Evolutionary conservation across 2,888 invertebrate species (phyloP).

Genomic region (Dorcus hopei): DNA sequence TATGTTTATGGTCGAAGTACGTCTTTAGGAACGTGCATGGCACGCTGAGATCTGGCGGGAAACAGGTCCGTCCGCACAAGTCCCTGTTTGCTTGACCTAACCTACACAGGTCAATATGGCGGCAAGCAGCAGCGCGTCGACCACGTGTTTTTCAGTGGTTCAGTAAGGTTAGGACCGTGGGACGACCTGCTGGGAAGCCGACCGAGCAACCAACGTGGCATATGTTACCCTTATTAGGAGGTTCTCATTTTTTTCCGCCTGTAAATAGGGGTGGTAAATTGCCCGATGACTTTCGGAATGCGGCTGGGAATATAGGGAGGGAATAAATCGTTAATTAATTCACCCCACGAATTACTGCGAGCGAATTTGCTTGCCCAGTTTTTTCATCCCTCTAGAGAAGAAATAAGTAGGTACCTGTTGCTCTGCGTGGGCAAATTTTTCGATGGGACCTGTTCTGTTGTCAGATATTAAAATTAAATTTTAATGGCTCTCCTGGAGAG

Average conservation of each 20-base stretch:
- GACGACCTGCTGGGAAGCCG: conserved; percentile 13
- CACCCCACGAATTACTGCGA: not conserved
- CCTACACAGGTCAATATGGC: conserved; percentile 11
- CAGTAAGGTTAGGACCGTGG: conserved; percentile 34
- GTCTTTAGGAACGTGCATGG: conserved; percentile 12
- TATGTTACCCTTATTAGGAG: conserved; percentile 5
- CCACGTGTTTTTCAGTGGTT: conserved; percentile 27
- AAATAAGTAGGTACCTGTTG: not conserved
- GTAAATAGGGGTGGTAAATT: conserved; percentile 1
- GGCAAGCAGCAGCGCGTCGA: conserved; percentile 20
- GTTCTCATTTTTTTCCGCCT: not conserved
- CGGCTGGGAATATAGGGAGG: not conserved
- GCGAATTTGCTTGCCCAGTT: not conserved
- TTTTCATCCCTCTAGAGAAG: not conserved
- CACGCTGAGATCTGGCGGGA: conserved; percentile 10
- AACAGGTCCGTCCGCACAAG: conserved; percentile 12
- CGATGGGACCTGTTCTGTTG: too few relatives aligned
- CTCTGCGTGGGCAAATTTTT: not conserved
- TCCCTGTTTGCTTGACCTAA: conserved; percentile 10
- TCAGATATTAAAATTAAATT: too few relatives aligned
- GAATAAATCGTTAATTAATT: not conserved
- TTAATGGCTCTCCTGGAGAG: too few relatives aligned
- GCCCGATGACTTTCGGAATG: not conserved
- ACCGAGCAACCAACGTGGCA: not conserved
- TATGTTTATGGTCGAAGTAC: conserved; percentile 1